phyloP scores from a whole-genome alignment of 2,888 invertebrate species.

The Cephus spinipes region DNA sequence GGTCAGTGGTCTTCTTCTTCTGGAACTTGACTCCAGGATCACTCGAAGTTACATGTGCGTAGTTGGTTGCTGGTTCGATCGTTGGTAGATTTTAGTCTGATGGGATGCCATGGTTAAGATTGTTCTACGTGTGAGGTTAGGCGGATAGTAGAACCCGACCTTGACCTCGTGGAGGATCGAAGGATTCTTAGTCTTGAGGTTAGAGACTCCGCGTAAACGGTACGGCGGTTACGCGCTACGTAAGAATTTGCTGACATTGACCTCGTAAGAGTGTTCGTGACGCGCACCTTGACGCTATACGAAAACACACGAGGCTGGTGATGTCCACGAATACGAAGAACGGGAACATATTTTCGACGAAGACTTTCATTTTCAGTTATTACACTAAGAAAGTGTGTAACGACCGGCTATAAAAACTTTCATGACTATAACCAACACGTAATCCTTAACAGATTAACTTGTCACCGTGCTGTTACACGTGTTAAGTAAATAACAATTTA shows the following conservation, averaged over 20 bases:
- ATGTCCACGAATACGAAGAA: not conserved
- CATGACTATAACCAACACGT: not conserved
- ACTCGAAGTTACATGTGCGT: not conserved
- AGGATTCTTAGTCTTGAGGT: slow-evolving; percentile 1
- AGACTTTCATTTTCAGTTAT: not conserved
- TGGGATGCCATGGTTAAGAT: not conserved
- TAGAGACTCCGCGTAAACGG: not conserved
- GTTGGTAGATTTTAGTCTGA: not conserved
- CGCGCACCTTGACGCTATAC: not conserved
- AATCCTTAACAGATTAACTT: not conserved
- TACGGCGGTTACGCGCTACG: slow-evolving; percentile 2
- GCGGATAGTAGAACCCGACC: not conserved
- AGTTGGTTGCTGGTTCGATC: not conserved
- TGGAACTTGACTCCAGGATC: not conserved
- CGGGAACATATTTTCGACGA: not conserved
- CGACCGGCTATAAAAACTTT: not conserved
- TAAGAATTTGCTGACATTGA: slow-evolving; percentile 3
- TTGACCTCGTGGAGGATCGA: slow-evolving; percentile 2
- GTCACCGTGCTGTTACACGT: not conserved
- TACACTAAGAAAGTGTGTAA: not conserved
- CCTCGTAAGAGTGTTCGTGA: slow-evolving; percentile 8
- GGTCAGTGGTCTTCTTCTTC: not conserved
- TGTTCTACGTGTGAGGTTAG: not conserved
- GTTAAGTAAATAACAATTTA: not conserved
- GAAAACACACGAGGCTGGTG: not conserved